Percentiles rank a stretch among this genome's conserved stretches.
Evolutionary conservation across 2,113 vertebrate species (phyloP).

Genomic region (Chlamydotis undulata): DNA sequence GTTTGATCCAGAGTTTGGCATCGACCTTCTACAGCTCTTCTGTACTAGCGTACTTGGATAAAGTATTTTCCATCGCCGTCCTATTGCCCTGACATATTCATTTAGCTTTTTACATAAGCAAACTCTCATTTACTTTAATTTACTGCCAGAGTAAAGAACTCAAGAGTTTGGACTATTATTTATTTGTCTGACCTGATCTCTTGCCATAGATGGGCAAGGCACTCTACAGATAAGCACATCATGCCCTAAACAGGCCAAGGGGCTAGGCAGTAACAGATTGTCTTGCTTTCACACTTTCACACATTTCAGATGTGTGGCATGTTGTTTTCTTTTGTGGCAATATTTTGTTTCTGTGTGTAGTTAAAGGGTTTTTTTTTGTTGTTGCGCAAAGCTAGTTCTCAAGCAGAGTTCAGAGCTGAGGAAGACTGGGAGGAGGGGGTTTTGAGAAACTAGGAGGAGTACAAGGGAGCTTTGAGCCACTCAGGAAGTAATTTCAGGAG

Average conservation of each 20-base stretch:
- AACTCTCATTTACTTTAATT: constrained; percentile 14
- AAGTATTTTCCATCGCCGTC: not conserved
- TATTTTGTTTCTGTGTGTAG: not conserved
- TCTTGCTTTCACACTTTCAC: not conserved
- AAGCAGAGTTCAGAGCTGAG: not conserved
- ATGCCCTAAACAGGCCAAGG: not conserved
- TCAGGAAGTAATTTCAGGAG: not conserved
- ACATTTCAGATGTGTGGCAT: not conserved
- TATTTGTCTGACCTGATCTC: constrained; percentile 1
- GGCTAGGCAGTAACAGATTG: not conserved
- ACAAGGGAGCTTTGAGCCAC: not conserved
- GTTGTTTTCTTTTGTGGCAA: not conserved
- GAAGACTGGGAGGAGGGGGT: not conserved
- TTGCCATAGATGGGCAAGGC: not conserved
- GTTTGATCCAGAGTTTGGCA: not conserved
- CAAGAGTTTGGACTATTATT: not conserved
- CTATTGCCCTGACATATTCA: not conserved
- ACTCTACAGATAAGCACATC: not conserved
- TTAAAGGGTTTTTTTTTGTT: not conserved
- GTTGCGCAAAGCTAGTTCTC: not conserved
- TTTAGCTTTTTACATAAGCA: not conserved
- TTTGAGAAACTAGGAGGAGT: not conserved
- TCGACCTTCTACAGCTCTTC: not conserved
- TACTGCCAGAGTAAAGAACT: not conserved
- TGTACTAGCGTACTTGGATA: not conserved